A percentile compares a stretch with the other conserved stretches of the same genome.
These are phyloP conservation scores for Drosophila mauritiana DNA, from an alignment of 1,140 invertebrate genomes.

Conservation along the genomic window DNA sequence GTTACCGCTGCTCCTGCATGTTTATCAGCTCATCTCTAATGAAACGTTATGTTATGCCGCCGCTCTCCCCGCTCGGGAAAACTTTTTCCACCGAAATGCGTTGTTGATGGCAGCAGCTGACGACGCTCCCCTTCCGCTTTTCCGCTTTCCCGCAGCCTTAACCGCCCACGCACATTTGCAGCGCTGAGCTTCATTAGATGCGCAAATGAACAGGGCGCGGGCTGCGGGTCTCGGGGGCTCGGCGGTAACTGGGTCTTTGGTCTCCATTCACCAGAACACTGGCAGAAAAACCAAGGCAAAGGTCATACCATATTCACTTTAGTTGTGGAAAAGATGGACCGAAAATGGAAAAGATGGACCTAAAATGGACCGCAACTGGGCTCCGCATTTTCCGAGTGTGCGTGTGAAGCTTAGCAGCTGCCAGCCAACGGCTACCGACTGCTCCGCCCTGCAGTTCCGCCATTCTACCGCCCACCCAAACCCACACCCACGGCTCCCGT, in stretches of 20 bases:
- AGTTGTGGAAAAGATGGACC: too few species aligned
- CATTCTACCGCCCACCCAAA: constrained; percentile 16
- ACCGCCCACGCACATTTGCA: constrained; percentile 76
- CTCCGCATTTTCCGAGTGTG: constrained; percentile 7
- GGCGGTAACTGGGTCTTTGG: background rate
- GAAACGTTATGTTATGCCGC: constrained; percentile 73
- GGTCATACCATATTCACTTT: too few species aligned
- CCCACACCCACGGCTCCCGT: background rate
- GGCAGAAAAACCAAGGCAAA: background rate
- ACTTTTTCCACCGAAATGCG: constrained; percentile 59
- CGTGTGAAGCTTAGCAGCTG: constrained; percentile 73
- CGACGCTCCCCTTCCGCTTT: background rate
- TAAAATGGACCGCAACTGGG: too few species aligned
- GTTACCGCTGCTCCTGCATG: constrained; percentile 48
- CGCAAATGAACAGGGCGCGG: constrained; percentile 67
- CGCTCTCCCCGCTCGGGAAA: constrained; percentile 31
- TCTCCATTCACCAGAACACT: constrained; percentile 1
- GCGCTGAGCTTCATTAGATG: constrained; percentile 74
- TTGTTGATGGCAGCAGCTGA: constrained; percentile 33
- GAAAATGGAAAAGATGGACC: too few species aligned
- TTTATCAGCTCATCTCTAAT: constrained; percentile 79
- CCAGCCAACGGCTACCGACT: constrained; percentile 17
- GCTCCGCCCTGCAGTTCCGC: constrained; percentile 11
- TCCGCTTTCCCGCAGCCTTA: constrained; percentile 49
- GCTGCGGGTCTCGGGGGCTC: background rate